A percentile compares a stretch with the other conserved stretches of the same genome.
These are phyloP conservation scores for Harmothoe impar DNA, from an alignment of 2,888 invertebrate genomes.

Conservation along the genomic window DNA sequence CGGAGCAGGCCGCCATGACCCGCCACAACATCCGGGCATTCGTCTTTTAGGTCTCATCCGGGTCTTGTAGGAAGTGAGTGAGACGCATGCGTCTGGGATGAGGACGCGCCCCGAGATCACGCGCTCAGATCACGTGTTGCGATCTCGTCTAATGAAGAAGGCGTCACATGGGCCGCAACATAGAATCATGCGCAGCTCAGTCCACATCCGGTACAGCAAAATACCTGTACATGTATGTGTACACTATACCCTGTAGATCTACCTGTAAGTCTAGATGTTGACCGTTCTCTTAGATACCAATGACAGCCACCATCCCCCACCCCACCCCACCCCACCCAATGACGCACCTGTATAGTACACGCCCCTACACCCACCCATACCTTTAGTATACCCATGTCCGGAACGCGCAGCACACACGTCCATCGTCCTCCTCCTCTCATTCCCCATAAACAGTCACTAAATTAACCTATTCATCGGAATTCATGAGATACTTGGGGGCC, in stretches of 20 bases:
- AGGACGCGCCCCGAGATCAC: constrained; percentile 33
- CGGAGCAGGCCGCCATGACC: not conserved
- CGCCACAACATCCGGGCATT: not conserved
- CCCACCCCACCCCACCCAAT: too few species aligned
- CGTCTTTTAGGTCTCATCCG: not conserved
- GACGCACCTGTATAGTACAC: too few species aligned
- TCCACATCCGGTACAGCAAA: too few species aligned
- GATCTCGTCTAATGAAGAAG: too few species aligned
- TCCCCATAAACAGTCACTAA: not conserved
- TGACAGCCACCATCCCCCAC: too few species aligned
- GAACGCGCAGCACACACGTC: not conserved
- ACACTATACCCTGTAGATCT: too few species aligned
- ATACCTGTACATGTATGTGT: too few species aligned
- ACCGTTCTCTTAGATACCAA: too few species aligned
- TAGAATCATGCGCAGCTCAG: too few species aligned
- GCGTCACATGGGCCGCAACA: too few species aligned
- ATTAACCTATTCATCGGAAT: constrained; percentile 22
- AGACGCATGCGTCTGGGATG: constrained; percentile 28
- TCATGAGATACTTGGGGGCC: constrained; percentile 16
- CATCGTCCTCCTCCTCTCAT: not conserved
- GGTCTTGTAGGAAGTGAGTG: not conserved
- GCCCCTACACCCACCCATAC: not conserved
- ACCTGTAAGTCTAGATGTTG: too few species aligned
- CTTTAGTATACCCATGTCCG: not conserved
- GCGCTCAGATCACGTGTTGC: not conserved